Conservation (phyloP, 2,888 invertebrate species). For the Stratiomys singularior region DNA sequence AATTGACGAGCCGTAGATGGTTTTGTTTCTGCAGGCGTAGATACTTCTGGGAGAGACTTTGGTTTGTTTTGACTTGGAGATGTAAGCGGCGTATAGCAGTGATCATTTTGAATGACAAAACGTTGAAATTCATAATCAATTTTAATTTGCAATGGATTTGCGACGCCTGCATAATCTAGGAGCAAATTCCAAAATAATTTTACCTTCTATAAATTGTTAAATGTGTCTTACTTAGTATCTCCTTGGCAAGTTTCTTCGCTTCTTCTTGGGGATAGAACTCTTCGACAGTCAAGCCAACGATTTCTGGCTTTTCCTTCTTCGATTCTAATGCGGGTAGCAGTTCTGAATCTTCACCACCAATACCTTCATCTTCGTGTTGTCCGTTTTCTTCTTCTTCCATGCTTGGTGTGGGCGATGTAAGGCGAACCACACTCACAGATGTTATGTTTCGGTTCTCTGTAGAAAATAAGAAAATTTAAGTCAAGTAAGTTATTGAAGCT, state of each 20-base stretch:
- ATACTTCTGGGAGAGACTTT: conserved; percentile 44
- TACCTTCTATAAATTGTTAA: background rate
- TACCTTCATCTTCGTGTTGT: conserved; percentile 57
- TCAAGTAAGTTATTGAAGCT: background rate
- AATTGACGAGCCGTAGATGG: conserved; percentile 55
- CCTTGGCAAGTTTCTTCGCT: conserved; percentile 64
- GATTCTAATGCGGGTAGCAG: conserved; percentile 56
- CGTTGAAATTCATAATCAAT: conserved; percentile 62
- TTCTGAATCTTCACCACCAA: conserved; percentile 68
- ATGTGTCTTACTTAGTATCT: conserved; percentile 63
- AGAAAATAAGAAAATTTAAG: conserved; percentile 37
- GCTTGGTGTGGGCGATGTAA: conserved; percentile 66
- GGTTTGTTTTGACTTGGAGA: conserved; percentile 70
- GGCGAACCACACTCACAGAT: conserved; percentile 72
- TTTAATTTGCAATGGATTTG: conserved; percentile 59
- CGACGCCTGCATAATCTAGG: conserved; percentile 61
- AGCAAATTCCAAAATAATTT: conserved; percentile 47
- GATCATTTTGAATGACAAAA: conserved; percentile 76
- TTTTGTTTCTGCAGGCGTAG: conserved; percentile 52
- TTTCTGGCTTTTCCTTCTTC: conserved; percentile 63
- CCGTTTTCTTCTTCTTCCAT: conserved; percentile 63
- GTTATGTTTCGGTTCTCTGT: conserved; percentile 68
- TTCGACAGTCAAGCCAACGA: conserved; percentile 74
- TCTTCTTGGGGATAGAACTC: conserved; percentile 71
- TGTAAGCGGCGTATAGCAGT: conserved; percentile 80